Conservation (phyloP, 1,140 invertebrate species). For the Saccostrea echinata region DNA sequence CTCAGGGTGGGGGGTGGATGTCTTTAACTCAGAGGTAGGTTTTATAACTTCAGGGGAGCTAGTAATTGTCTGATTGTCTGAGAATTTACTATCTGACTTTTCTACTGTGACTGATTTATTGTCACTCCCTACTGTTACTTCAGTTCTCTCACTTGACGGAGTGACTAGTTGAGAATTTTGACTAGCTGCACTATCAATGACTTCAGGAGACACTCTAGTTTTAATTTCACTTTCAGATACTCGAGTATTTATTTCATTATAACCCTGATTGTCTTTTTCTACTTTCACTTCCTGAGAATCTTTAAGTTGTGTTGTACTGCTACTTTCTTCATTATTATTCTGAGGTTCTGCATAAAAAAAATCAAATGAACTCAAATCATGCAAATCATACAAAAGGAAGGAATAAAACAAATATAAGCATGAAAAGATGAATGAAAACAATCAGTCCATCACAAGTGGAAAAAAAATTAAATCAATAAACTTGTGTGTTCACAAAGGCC, state of each 20-base stretch:
- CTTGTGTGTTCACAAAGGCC: too few species aligned
- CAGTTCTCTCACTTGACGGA: neutral
- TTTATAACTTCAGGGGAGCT: neutral
- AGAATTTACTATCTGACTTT: neutral
- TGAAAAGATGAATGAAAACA: constrained; percentile 32
- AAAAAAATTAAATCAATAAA: neutral
- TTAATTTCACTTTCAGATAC: neutral
- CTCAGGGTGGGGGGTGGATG: constrained; percentile 48
- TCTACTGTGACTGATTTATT: constrained; percentile 15
- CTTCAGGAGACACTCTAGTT: constrained; percentile 39
- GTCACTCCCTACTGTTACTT: neutral
- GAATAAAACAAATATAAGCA: constrained; percentile 36
- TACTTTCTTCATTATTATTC: constrained; percentile 24
- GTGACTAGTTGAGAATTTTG: neutral
- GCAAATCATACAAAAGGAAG: constrained; percentile 19
- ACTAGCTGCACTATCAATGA: constrained; percentile 31
- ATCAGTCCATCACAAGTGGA: neutral
- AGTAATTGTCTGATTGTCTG: neutral
- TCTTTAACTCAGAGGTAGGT: constrained; percentile 17
- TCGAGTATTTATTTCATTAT: constrained; percentile 34
- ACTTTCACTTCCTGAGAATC: constrained; percentile 38
- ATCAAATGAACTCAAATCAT: constrained; percentile 24
- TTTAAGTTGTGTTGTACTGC: neutral
- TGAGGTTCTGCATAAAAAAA: constrained; percentile 23
- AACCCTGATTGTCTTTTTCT: constrained; percentile 15